A percentile compares a stretch with the other conserved stretches of the same genome.
phyloP scores from a whole-genome alignment of 1,140 invertebrate species.

The Drosophila sulfurigaster region DNA sequence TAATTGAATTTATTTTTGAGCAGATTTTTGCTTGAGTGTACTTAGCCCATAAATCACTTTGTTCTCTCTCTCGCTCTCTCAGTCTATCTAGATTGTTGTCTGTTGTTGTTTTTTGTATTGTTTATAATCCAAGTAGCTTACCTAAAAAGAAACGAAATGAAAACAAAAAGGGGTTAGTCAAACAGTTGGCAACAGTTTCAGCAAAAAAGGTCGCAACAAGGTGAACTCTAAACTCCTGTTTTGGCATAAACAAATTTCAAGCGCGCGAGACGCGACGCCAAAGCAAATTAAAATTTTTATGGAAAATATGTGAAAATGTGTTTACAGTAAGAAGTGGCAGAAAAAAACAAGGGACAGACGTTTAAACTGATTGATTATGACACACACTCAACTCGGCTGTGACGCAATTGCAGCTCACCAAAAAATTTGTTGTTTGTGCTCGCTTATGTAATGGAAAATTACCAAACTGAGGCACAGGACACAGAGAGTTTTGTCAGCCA shows the following conservation, averaged over 20 bases:
- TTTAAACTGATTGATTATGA: conserved; percentile 50
- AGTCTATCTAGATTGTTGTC: neutral
- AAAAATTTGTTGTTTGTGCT: conserved; percentile 1
- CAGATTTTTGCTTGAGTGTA: conserved; percentile 33
- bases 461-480: conserved; percentile 43
- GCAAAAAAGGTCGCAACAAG: conserved; percentile 41
- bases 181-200: conserved; percentile 8
- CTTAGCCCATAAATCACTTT: conserved; percentile 48
- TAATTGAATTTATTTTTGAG: conserved; percentile 25
- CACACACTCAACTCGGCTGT: conserved; percentile 39
- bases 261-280: neutral
- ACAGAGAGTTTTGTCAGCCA: conserved; percentile 15
- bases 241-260: conserved; percentile 5
- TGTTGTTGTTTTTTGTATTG: conserved; percentile 5
- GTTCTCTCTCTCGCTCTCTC: neutral
- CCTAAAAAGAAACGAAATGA: conserved; percentile 29
- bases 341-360: neutral
- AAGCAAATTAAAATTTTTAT: conserved; percentile 33
- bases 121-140: conserved; percentile 36
- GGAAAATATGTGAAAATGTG: conserved; percentile 18
- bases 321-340: neutral
- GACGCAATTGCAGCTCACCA: conserved; percentile 67
- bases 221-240: conserved; percentile 6
- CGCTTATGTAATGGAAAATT: conserved; percentile 72
- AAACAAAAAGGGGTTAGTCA: conserved; percentile 32